Base-by-base conservation (phyloP, 2,113 vertebrate genomes). In the Bagarius yarrelli region DNA sequence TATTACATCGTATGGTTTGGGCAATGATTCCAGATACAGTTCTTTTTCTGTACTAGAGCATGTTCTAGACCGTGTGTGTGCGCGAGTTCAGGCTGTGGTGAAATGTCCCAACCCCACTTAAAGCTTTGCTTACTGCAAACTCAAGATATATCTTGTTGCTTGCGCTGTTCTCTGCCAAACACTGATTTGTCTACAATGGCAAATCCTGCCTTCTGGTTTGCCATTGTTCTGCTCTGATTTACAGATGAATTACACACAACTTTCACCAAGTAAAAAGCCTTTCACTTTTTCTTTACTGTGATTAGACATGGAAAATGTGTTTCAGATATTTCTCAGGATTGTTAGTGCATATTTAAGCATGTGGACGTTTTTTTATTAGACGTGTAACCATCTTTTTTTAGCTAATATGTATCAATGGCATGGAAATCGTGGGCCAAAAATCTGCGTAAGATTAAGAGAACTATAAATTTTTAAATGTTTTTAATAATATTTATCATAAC, bases 191-290 rank as follows among this genome's bases (percentile, higher is more conserved):
- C 32, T 47, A 47, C 44, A 47, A 47, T 47, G 44, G 44, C 44
- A 47, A 11, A 77, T 77, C 66, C 19, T 72, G 40, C 36, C 56
- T 76, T 19, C 44, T 56, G 67, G 27, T 72, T 81, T 40, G 63
- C 69, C 40, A 82, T 79, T 56, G 76, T 80, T 76, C 71, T 71
- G 30, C 63, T 81, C 47, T 75, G 44, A 61, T 60, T 81, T 66
- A 44, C n/a, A 30, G 52, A 66, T 55, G 30, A 52, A 64, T 55
- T 66, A 16, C 55, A 23, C 12, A 56, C 15, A 13, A 18, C 34
- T 12, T 78, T 18, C 55, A 44, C 4, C 63, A 53, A 61, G 11
- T 36, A 21, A 23, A 80, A 19, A 53, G 19, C 27, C 8, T 76
- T 59, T 60, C 21, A 52, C 3, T 72, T 76, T 47, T 47, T n/a